phyloP scores from a whole-genome alignment of 2,113 vertebrate species.

The Mobula hypostoma region DNA sequence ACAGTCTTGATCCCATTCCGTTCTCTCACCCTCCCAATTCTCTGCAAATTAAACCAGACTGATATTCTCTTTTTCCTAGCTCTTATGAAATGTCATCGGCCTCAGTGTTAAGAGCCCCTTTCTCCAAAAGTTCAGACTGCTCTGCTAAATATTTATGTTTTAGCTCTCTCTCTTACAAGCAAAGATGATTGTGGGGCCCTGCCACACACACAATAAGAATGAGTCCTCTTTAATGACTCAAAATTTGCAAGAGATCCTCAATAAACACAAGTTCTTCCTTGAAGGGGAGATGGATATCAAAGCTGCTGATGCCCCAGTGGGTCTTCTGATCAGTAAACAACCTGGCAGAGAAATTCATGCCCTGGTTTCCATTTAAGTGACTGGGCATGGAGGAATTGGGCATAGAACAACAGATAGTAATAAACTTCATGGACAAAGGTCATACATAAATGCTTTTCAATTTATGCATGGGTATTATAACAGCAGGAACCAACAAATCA shows the following conservation, averaged over 20 bases:
- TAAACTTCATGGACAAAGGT: neutral
- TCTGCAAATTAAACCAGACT: no score
- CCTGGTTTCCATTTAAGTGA: neutral
- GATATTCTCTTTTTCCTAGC: no score
- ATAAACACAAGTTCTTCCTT: neutral
- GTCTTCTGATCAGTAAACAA: neutral
- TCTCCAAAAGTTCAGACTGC: no score
- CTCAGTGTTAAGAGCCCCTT: no score
- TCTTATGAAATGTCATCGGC: no score
- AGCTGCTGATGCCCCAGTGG: neutral
- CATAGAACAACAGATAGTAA: neutral
- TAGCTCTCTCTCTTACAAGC: no score
- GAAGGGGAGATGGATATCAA: neutral
- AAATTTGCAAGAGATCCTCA: neutral
- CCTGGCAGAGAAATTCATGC: neutral
- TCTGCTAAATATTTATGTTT: no score
- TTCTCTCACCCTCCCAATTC: no score
- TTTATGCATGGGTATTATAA: neutral
- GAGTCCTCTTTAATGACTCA: no score
- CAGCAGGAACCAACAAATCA: constrained; percentile 19
- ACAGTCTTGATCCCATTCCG: no score
- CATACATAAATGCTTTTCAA: neutral
- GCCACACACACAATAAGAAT: no score
- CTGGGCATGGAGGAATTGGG: neutral
- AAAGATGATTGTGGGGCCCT: no score